A percentile compares a stretch with the other conserved stretches of the same genome.
Evolutionary conservation across 2,797 vertebrate species (phyloP).

Genomic region (Syngnathus rostellatus): DNA sequence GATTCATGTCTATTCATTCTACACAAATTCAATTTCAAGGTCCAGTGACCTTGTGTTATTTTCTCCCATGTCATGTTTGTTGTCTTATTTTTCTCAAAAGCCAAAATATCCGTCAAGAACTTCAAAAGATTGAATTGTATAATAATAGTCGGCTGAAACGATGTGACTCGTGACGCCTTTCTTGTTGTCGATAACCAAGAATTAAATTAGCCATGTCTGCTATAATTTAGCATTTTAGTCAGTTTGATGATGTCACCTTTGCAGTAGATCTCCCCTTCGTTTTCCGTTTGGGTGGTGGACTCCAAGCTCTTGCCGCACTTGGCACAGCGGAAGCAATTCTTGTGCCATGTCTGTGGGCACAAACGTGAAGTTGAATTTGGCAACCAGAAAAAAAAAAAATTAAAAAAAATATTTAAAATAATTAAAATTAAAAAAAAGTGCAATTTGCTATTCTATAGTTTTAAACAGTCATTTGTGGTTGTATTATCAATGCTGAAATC

Average conservation of each 20-base stretch:
- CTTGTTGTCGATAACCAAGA: not conserved
- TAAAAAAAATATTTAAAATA: not conserved
- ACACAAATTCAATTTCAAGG: not conserved
- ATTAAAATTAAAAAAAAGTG: too few relatives aligned
- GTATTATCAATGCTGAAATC: not conserved
- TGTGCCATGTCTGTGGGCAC: slow-evolving; percentile 81
- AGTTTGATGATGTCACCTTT: slow-evolving; percentile 77
- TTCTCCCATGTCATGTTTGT: not conserved
- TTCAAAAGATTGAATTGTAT: not conserved
- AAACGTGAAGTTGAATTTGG: not conserved
- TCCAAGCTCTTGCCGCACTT: slow-evolving; percentile 94
- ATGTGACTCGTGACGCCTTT: not conserved
- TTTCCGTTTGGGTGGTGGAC: slow-evolving; percentile 91
- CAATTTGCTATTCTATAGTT: too few relatives aligned
- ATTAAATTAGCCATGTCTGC: not conserved
- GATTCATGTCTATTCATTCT: not conserved
- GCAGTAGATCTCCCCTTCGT: slow-evolving; percentile 95
- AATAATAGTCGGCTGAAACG: not conserved
- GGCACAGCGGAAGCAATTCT: slow-evolving; percentile 92
- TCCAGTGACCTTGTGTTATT: not conserved
- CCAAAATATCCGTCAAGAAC: not conserved
- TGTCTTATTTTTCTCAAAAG: not conserved
- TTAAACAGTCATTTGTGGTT: not conserved
- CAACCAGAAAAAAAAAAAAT: too few relatives aligned
- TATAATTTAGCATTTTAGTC: not conserved